Evolutionary conservation across 2,888 invertebrate species (phyloP).

Genomic region (Tridacna crocea): DNA sequence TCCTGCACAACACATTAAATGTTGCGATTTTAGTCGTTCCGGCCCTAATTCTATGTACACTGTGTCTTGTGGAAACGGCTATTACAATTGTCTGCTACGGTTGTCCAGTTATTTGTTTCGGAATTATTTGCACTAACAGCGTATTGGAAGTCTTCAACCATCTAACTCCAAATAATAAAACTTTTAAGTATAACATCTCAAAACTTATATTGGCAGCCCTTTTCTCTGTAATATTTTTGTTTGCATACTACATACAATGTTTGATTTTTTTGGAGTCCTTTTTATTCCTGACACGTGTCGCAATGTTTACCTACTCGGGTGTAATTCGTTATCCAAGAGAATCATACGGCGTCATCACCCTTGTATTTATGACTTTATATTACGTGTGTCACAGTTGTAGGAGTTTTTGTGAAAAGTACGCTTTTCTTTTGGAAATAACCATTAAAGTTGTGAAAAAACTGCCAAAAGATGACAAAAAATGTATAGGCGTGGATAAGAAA

Average conservation of each 20-base stretch:
- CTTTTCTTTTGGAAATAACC: constrained; percentile 7
- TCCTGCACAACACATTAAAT: neutral
- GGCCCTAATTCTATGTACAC: neutral
- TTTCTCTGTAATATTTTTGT: neutral
- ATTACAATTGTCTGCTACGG: neutral
- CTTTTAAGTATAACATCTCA: neutral
- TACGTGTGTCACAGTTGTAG: neutral
- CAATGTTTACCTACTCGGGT: constrained; percentile 17
- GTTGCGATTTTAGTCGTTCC: neutral
- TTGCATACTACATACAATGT: constrained; percentile 14
- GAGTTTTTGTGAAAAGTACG: neutral
- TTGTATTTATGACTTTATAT: neutral
- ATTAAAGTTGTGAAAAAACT: neutral
- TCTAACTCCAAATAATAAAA: neutral
- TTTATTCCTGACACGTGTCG: constrained; percentile 19
- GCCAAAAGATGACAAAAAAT: constrained; percentile 4
- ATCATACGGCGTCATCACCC: constrained; percentile 16
- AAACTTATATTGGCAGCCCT: neutral
- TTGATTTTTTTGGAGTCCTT: constrained; percentile 24
- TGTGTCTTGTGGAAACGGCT: neutral
- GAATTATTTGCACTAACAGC: neutral
- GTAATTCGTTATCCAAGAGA: constrained; percentile 20
- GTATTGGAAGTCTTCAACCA: neutral
- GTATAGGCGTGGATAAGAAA: neutral
- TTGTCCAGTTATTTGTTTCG: neutral